Evolutionary conservation across 2,888 invertebrate genomes (phyloP), one percentile per base, ranked within the genome.

Genomic region (Apoderus coryli): DNA sequence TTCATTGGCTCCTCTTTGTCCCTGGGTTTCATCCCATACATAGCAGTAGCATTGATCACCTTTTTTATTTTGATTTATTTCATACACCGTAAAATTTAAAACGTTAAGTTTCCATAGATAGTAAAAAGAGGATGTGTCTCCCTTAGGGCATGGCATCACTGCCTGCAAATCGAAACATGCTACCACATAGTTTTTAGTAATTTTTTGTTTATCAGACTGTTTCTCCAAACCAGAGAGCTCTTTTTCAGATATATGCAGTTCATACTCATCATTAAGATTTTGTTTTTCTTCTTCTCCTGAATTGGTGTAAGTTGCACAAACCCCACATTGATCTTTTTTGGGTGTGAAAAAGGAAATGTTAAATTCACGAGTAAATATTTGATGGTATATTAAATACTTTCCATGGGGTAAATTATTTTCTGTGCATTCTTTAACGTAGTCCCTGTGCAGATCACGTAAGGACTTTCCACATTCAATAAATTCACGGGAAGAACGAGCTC

Each of bases 51-150:
- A 42, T 38, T 47, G 34, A 36, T 45, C 33, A 14, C 35, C 40
- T 23, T 33, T 25, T n/a, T n/a, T n/a, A n/a, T n/a, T n/a, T n/a
- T n/a, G n/a, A n/a, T n/a, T n/a, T 27, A 44, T 35, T 23, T 45
- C 44, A 37, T 41, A 43, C 16, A 48, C 15, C 5, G 45, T 47
- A 16, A 49, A 45, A 37, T 49, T 48, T 13, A 46, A 46, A 5
- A 42, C 38, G 22, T 45, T 45, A 27, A 47, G 33, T 32, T 48
- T 49, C 11, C 41, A 40, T 16, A 43, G 36, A 28, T 47, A 45
- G 34, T 44, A 45, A 24, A 40, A 44, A 10, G 40, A 38, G n/a
- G 41, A 43, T 22, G 36, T 35, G 10, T 30, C 16, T 19, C 36
- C 36, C 31, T 31, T 37, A 24, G 44, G 46, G 15, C 35, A 45